Evolutionary conservation across 35 echinoderm and acorn worm species (phyloP), one percentile per base, ranked within the genome.

Genomic region (Apostichopus californicus): DNA sequence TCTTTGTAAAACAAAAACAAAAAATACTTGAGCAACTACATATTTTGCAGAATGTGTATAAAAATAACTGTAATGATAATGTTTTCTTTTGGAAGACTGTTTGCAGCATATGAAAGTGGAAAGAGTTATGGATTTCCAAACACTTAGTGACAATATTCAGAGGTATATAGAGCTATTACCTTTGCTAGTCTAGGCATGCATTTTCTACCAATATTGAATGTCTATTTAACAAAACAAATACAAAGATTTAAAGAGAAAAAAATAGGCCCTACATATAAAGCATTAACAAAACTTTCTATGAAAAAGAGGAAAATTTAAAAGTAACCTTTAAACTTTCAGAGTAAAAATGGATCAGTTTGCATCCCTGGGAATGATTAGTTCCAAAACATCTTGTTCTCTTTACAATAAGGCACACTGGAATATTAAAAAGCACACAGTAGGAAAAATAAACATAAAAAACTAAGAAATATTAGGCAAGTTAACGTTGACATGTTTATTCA

Each of bases 51-150:
- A 81, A 81, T 81, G 78, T 81, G 34, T 55, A 81, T 81, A 81
- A 54, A 81, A 54, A 81, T 81, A 55, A 61, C 58, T 8, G 58
- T 61, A 61, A 54, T 81, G 55, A 81, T 11, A 18, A 81, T 81
- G 52, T 81, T 9, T 55, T 15, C 26, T 54, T 53, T 85, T 85
- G 81, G 81, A 55, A 85, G 57, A 72, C 86, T 66, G 86, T 89
- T 65, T 89, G 86, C 86, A 89, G 86, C 86, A 89, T 89, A 89
- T 89, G 86, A 73, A 66, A 68, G 57, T 89, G 64, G 86, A 89
- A 89, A 89, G 86, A 89, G 86, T 89, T 52, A 71, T 46, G 86
- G 86, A 89, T 89, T 89, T 66, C 64, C 57, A 89, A 89, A 82
- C 34, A 82, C 80, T 82, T 82, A 26, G 34, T 82, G 46, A 57